phyloP scores from a whole-genome alignment of 2,113 vertebrate genomes.

The Brachyhypopomus occidentalis region DNA sequence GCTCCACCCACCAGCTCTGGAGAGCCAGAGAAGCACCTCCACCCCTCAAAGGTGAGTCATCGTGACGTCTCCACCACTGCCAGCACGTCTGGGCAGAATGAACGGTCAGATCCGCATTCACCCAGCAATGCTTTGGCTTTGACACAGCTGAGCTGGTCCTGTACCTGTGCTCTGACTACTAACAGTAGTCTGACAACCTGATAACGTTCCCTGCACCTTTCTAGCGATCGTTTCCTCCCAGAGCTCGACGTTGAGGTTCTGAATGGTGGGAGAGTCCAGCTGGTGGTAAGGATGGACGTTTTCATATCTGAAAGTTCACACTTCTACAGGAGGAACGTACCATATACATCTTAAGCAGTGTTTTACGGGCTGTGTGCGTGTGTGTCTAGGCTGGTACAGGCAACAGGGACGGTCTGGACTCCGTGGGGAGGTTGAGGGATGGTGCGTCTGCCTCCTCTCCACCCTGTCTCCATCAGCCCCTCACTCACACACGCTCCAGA shows the following conservation, averaged over 20 bases:
- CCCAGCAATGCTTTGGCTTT: neutral
- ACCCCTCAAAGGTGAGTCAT: slow-evolving; percentile 76
- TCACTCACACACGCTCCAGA: slow-evolving; percentile 71
- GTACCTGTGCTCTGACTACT: too few relatives aligned
- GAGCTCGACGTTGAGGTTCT: slow-evolving; percentile 79
- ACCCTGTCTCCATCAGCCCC: slow-evolving; percentile 74
- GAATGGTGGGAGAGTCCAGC: slow-evolving; percentile 83
- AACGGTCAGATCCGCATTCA: neutral
- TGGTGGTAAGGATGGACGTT: slow-evolving; percentile 80
- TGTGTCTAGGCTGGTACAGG: slow-evolving; percentile 79
- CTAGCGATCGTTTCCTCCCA: slow-evolving; percentile 82
- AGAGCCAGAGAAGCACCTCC: slow-evolving; percentile 66
- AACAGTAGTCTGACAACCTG: neutral
- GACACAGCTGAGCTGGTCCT: too few relatives aligned
- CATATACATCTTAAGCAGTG: neutral
- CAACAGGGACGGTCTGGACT: slow-evolving; percentile 80
- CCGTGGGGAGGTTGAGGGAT: slow-evolving; percentile 74
- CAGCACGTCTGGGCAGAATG: neutral
- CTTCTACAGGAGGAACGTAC: neutral
- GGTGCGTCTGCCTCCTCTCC: slow-evolving; percentile 75
- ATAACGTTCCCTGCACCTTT: slow-evolving; percentile 34
- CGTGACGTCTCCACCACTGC: slow-evolving; percentile 32
- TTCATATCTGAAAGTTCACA: neutral
- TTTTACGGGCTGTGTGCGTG: neutral
- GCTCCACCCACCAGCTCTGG: slow-evolving; percentile 72